phyloP scores from a whole-genome alignment of 2,888 invertebrate species.

The Belgica antarctica region DNA sequence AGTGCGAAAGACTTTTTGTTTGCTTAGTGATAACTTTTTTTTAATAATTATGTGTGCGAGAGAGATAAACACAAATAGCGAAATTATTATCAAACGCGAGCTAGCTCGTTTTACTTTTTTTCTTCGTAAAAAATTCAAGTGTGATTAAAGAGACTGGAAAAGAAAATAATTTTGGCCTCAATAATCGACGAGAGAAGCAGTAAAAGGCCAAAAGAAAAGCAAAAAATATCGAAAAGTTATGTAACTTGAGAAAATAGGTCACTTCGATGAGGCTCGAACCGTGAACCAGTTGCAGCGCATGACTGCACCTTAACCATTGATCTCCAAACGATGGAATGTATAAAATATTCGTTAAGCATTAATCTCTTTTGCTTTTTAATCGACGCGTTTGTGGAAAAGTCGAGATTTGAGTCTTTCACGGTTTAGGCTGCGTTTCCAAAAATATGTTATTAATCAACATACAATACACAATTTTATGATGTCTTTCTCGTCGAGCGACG shows the following conservation, averaged over 20 bases:
- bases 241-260: conserved; percentile 22
- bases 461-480: conserved; percentile 35
- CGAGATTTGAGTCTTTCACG: background rate
- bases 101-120: background rate
- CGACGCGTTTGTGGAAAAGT: no score
- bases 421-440: background rate
- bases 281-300: conserved; percentile 19
- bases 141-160: background rate
- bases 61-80: no score
- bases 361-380: background rate
- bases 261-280: conserved; percentile 8
- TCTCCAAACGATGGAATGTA: background rate
- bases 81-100: background rate
- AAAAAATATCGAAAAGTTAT: conserved; percentile 4
- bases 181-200: no score
- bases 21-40: conserved; percentile 14
- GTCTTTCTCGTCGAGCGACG: background rate
- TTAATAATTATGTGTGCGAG: no score
- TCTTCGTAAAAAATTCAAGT: background rate
- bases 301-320: conserved; percentile 27
- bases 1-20: background rate
- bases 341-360: background rate
- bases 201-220: background rate
- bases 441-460: conserved; percentile 41
- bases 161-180: background rate